Conservation (phyloP, 2,113 vertebrate species). For the Rana temporaria region DNA sequence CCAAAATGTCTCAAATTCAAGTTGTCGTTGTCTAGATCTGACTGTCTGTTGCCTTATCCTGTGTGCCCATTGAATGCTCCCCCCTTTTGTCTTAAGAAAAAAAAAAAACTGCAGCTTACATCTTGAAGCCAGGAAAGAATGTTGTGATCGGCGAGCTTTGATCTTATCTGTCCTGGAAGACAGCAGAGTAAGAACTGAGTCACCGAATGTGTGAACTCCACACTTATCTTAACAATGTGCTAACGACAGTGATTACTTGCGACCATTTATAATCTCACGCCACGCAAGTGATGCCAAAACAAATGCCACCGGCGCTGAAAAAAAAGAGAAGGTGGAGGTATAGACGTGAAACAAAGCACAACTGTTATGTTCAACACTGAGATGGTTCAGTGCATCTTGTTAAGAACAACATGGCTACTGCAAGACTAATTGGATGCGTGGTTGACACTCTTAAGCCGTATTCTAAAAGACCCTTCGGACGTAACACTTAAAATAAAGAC, state of each 20-base stretch:
- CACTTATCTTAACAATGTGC: constrained; percentile 60
- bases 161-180: constrained; percentile 55
- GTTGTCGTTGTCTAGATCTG: too few relatives aligned
- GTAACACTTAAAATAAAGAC: too few relatives aligned
- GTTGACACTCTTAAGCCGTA: too few relatives aligned
- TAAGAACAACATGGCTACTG: background rate
- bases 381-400: constrained; percentile 25
- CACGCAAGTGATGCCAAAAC: constrained; percentile 56
- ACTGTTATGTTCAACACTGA: constrained; percentile 62
- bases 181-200: constrained; percentile 58
- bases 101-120: too few relatives aligned
- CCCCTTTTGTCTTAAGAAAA: too few relatives aligned
- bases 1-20: too few relatives aligned
- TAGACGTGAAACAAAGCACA: constrained; percentile 4
- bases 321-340: background rate
- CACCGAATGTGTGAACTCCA: constrained; percentile 59
- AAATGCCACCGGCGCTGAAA: constrained; percentile 21
- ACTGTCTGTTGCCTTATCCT: too few relatives aligned
- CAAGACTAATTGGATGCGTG: background rate
- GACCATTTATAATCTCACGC: constrained; percentile 60
- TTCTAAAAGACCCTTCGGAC: too few relatives aligned
- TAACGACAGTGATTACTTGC: constrained; percentile 67
- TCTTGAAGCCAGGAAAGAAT: too few relatives aligned
- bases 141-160: background rate
- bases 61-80: too few relatives aligned